Base-by-base conservation (phyloP, 2,888 invertebrate genomes). In the Mesorhabditis spiculigera region DNA sequence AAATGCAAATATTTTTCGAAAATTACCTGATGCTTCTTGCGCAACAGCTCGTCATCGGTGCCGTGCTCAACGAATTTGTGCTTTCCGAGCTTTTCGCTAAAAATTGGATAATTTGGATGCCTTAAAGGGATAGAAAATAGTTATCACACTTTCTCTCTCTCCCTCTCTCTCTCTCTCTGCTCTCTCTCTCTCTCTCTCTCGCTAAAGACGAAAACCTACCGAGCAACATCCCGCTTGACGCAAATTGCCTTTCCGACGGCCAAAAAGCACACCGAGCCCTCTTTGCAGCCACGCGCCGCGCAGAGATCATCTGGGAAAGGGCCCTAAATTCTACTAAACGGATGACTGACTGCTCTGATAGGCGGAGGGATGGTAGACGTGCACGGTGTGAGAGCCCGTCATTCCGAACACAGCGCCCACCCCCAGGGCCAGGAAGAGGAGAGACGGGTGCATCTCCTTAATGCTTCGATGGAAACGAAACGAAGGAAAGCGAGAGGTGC, bases 201-300 rank as follows among this genome's bases (percentile, higher is more conserved):
- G 28, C 28, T 28, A 50, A 50, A n/a, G n/a, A 50, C 1, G n/a
- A 50, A 50, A 13, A n/a, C n/a, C 8, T 13, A 50, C 58, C 58
- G 8, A n/a, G 58, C 58, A 50, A 50, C 58, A 13, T 50, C 58
- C n/a, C 58, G 8, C 58, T 50, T 50, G 10, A 50, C 58, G n/a
- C 58, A 50, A 50, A 50, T 10, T 50, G 58, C 58, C n/a, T 50
- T 50, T 13, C n/a, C 58, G 58, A 50, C 58, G 58, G 58, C 58
- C 10, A 50, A 10, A n/a, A 50, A 50, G n/a, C 58, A 50, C 10
- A 50, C n/a, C 1, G n/a, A 50, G 1, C 58, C 58, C n/a, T 50
- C 10, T 13, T n/a, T n/a, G 58, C 58, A 50, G 8, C 58, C 58
- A 13, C 58, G 58, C 8, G 58, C 58, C 58, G 58, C 8, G 58